These are phyloP conservation scores for Mimumesa dahlbomi DNA, from an alignment of 2,888 invertebrate genomes.

Conservation along the genomic window DNA sequence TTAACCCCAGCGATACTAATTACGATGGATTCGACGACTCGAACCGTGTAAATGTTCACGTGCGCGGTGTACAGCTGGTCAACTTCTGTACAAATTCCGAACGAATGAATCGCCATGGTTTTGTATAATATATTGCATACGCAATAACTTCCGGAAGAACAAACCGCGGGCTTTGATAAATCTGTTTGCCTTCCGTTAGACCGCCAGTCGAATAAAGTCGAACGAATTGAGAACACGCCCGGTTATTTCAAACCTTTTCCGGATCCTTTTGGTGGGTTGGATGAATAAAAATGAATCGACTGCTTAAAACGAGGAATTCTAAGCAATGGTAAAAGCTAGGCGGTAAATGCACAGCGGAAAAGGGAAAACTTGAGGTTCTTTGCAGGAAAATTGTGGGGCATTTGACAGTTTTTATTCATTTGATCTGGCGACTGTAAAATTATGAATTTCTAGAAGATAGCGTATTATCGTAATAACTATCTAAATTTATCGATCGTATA, in stretches of 20 bases:
- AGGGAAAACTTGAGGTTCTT: too few species aligned
- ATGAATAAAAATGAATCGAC: background rate
- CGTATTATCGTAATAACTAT: too few species aligned
- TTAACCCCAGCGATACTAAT: constrained; percentile 56
- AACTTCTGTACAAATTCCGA: constrained; percentile 20
- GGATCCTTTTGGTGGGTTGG: background rate
- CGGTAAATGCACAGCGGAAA: too few species aligned
- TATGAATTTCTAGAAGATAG: too few species aligned
- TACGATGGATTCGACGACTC: constrained; percentile 17
- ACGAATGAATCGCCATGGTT: constrained; percentile 18
- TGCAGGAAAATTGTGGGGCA: too few species aligned
- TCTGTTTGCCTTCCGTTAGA: constrained; percentile 6
- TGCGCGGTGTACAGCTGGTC: constrained; percentile 12
- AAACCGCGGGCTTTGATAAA: constrained; percentile 8
- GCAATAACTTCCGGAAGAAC: constrained; percentile 9
- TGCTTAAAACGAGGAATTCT: too few species aligned
- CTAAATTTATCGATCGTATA: too few species aligned
- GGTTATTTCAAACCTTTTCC: background rate
- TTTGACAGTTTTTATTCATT: too few species aligned
- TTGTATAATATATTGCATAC: constrained; percentile 9
- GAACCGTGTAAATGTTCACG: constrained; percentile 2
- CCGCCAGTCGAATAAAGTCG: background rate
- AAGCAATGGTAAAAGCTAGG: too few species aligned
- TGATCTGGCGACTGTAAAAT: too few species aligned
- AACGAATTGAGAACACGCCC: background rate